Base-by-base conservation (phyloP, 2,888 invertebrate genomes). In the Agrotis clavis region DNA sequence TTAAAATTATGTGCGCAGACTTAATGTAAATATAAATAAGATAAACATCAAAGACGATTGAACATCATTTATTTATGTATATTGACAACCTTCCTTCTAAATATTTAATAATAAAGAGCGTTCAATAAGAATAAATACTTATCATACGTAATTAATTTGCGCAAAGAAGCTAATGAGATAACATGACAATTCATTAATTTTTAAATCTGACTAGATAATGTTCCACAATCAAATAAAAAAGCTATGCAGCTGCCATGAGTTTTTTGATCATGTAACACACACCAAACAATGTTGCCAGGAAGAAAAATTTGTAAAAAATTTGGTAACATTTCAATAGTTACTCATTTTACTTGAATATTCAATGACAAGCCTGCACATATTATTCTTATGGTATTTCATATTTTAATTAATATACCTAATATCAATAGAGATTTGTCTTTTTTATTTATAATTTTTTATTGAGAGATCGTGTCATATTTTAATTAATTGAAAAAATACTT, bases 71-170 rank as follows among this genome's bases (percentile, higher is more conserved):
- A 79, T 87, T 86, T 67, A 84, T 81, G 71, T 86, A 77, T 84
- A 75, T 82, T 85, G 84, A 89, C 86, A 88, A 87, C 80, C 84
- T 85, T 86, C 80, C 74, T 83, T 79, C 85, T 85, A 85, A 84
- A 86, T 77, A 86, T 79, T 41, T 78, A 83, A 81, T 83, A 73
- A 84, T 84, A 74, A 84, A 85, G 83, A 80, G 81, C 85, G 80
- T 81, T 82, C 75, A 82, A 87, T 84, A 81, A 76, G 74, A 82
- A 83, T 83, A 81, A 82, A 79, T 77, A 73, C 68, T 75, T 79
- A 74, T 69, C 51, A 77, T 69, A 75, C 48, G 75, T 72, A 76
- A 75, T 77, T 66, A 79, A 78, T 74, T 86, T 84, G 87, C 79
- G 81, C 81, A 83, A 81, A 77, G 54, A 84, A 81, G 79, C 77